phyloP scores from a whole-genome alignment of 1,140 invertebrate species.

The Plectus sambesii region DNA sequence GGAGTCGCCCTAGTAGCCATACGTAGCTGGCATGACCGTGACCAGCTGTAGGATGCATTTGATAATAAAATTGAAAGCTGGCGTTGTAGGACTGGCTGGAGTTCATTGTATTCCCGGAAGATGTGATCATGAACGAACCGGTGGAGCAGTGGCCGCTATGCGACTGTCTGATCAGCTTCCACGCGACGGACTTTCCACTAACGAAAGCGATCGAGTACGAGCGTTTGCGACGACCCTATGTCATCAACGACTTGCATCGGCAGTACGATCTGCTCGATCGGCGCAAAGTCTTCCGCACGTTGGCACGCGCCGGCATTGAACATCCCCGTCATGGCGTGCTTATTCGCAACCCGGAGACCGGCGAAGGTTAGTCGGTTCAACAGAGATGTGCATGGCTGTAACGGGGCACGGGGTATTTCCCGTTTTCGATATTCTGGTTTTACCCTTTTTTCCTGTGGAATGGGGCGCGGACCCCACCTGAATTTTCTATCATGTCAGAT shows the following conservation, averaged over 20 bases:
- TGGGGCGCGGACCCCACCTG: too few species aligned
- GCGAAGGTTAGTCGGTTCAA: slow-evolving; percentile 60
- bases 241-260: slow-evolving; percentile 96
- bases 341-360: slow-evolving; percentile 78
- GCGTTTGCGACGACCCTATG: slow-evolving; percentile 80
- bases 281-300: slow-evolving; percentile 81
- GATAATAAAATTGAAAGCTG: too few species aligned
- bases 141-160: slow-evolving; percentile 96
- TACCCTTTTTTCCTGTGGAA: too few species aligned
- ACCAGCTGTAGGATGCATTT: too few species aligned
- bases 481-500: too few species aligned
- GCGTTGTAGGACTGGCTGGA: slow-evolving; percentile 35
- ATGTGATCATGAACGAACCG: slow-evolving; percentile 81
- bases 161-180: slow-evolving; percentile 95
- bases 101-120: slow-evolving; percentile 52
- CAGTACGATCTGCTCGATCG: slow-evolving; percentile 82
- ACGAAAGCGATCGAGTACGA: slow-evolving; percentile 97
- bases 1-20: too few species aligned
- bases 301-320: slow-evolving; percentile 86
- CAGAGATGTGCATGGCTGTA: slow-evolving; percentile 26
- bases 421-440: too few species aligned
- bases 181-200: slow-evolving; percentile 84
- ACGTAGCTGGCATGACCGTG: too few species aligned
- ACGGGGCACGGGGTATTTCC: not conserved
- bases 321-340: slow-evolving; percentile 93